A percentile compares a stretch with the other conserved stretches of the same genome.
Evolutionary conservation across 92 coral and sea anemone genomes (phyloP).

Genomic region (Anthopleura xanthogrammica): DNA sequence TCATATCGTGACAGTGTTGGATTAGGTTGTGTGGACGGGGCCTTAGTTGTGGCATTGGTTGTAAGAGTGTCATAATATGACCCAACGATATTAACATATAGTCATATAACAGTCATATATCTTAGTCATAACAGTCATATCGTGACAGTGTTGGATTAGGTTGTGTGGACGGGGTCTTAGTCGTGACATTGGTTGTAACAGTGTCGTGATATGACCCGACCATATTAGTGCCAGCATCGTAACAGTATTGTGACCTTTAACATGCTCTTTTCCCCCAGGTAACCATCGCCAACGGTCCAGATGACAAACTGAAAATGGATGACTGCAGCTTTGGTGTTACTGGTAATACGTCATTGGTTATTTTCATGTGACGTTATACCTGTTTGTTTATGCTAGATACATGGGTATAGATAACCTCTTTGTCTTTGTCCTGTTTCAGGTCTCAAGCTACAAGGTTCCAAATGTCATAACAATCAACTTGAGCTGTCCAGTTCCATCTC

Average conservation of each 20-base stretch:
- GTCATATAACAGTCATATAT: too few relatives aligned
- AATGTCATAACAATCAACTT: constrained; percentile 77
- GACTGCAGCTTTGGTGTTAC: constrained; percentile 98
- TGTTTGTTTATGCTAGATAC: too few relatives aligned
- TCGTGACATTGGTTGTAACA: too few relatives aligned
- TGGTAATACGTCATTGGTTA: constrained; percentile 41
- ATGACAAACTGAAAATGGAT: constrained; percentile 82
- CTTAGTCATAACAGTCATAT: too few relatives aligned
- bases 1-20: background rate
- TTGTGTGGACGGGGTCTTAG: too few relatives aligned
- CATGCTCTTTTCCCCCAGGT: constrained; percentile 42
- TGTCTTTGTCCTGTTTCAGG: constrained; percentile 32
- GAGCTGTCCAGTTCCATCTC: constrained; percentile 89
- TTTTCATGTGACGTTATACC: too few relatives aligned
- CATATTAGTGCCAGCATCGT: background rate
- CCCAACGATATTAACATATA: too few relatives aligned
- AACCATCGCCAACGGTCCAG: constrained; percentile 84
- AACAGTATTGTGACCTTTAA: background rate
- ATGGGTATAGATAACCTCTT: too few relatives aligned
- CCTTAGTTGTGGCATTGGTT: too few relatives aligned
- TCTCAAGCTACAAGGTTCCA: constrained; percentile 90
- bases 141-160: too few relatives aligned
- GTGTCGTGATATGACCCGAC: background rate
- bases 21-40: too few relatives aligned
- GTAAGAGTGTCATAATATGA: too few relatives aligned